Conservation (phyloP, 2,888 invertebrate species). For the Acrocera orbiculus region DNA sequence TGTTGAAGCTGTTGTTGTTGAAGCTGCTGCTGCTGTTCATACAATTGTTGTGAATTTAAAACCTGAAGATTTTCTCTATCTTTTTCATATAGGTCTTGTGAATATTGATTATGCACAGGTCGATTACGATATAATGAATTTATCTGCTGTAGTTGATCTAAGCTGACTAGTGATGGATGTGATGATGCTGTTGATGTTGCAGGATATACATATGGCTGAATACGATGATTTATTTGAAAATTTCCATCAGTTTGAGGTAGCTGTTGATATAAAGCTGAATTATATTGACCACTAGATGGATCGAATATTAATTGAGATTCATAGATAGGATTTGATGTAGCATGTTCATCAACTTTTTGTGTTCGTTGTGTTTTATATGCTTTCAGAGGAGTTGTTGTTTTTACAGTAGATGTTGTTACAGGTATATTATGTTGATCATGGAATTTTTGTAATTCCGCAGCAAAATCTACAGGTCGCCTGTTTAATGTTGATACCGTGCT, state of each 20-base stretch:
- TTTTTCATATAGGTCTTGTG: constrained; percentile 33
- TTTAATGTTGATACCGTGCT: constrained; percentile 23
- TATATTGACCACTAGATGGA: constrained; percentile 58
- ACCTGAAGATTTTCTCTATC: constrained; percentile 42
- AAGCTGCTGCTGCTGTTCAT: constrained; percentile 47
- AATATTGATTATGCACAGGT: constrained; percentile 25
- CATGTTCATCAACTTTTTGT: constrained; percentile 27
- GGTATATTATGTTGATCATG: constrained; percentile 45
- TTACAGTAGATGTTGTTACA: constrained; percentile 32
- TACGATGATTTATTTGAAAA: constrained; percentile 50
- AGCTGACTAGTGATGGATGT: constrained; percentile 37
- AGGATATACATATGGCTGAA: constrained; percentile 54
- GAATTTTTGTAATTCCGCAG: constrained; percentile 58
- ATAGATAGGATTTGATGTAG: constrained; percentile 45
- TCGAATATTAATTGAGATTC: constrained; percentile 62
- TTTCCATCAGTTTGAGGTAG: constrained; percentile 57
- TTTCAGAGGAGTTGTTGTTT: constrained; percentile 9
- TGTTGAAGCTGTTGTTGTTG: constrained; percentile 48
- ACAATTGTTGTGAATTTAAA: constrained; percentile 46
- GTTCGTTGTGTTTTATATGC: constrained; percentile 22
- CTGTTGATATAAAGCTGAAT: constrained; percentile 58
- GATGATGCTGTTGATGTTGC: constrained; percentile 26
- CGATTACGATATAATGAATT: constrained; percentile 18
- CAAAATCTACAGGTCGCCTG: constrained; percentile 40
- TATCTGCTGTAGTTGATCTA: constrained; percentile 39